phyloP scores from a whole-genome alignment of 2,888 invertebrate species.

The Drosophila borealis region DNA sequence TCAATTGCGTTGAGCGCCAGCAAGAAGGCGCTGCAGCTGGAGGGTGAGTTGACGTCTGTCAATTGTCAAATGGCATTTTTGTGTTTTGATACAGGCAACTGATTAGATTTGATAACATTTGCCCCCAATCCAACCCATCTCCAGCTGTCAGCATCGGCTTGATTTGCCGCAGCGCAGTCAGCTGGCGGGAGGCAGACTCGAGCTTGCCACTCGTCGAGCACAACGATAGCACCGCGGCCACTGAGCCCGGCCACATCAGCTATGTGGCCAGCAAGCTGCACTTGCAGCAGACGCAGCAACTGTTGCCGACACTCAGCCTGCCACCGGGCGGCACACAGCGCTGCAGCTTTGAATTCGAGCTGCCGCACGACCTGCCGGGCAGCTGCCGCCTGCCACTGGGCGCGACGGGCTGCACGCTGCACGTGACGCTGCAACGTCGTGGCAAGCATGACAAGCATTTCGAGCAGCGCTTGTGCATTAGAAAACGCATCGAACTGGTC shows the following conservation, averaged over 20 bases:
- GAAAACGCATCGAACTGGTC: conserved; percentile 54
- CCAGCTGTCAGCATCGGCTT: conserved; percentile 61
- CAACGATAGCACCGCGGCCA: conserved; percentile 59
- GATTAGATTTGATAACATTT: conserved; percentile 51
- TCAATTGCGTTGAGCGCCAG: conserved; percentile 43
- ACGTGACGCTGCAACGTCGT: conserved; percentile 51
- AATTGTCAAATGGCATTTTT: not conserved
- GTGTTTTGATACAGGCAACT: conserved; percentile 3
- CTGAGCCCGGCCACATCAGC: conserved; percentile 22
- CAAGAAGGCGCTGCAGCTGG: conserved; percentile 49
- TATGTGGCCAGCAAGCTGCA: conserved; percentile 46
- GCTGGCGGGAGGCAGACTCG: conserved; percentile 57
- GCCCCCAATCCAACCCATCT: not conserved
- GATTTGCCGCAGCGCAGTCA: conserved; percentile 47
- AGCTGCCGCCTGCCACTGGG: conserved; percentile 60
- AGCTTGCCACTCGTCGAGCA: conserved; percentile 55
- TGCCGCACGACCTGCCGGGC: conserved; percentile 58
- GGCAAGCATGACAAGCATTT: conserved; percentile 59
- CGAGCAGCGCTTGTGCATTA: conserved; percentile 55
- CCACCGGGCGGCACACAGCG: conserved; percentile 26
- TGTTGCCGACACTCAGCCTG: conserved; percentile 27
- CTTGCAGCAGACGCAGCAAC: conserved; percentile 33
- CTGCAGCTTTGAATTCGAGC: conserved; percentile 47
- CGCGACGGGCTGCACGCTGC: conserved; percentile 50
- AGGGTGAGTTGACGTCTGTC: conserved; percentile 55